Conservation (phyloP, 1,140 invertebrate genomes). For the Aethina tumida region DNA sequence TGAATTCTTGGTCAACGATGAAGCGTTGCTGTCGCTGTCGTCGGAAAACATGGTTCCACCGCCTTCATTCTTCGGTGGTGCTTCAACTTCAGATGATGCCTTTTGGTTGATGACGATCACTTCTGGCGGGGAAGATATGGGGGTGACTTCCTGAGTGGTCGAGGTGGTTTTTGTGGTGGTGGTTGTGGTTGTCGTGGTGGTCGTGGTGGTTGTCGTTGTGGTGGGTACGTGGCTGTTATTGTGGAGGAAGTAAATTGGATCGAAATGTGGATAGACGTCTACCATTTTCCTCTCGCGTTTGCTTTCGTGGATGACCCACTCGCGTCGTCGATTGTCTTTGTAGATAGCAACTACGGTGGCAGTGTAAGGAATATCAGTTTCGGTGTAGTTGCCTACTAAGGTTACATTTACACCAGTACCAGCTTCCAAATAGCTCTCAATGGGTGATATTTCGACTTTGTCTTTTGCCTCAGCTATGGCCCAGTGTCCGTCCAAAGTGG, state of each 20-base stretch:
- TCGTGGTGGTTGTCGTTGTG: slow-evolving; percentile 60
- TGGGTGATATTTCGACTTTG: slow-evolving; percentile 46
- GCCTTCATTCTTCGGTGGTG: slow-evolving; percentile 19
- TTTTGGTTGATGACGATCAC: slow-evolving; percentile 9
- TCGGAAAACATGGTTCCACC: slow-evolving; percentile 25
- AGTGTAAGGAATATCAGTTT: slow-evolving; percentile 59
- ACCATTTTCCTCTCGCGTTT: slow-evolving; percentile 52
- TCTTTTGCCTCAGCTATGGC: slow-evolving; percentile 49
- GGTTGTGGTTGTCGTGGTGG: slow-evolving; percentile 55
- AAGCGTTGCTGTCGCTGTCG: too few relatives aligned
- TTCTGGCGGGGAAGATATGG: slow-evolving; percentile 34
- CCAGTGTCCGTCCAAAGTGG: slow-evolving; percentile 54
- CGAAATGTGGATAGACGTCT: slow-evolving; percentile 55
- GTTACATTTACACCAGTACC: slow-evolving; percentile 72
- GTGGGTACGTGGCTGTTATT: slow-evolving; percentile 68
- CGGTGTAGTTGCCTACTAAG: slow-evolving; percentile 57
- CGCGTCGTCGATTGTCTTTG: slow-evolving; percentile 43
- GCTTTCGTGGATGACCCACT: slow-evolving; percentile 44
- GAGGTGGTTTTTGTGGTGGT: slow-evolving; percentile 47
- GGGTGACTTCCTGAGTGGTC: slow-evolving; percentile 36
- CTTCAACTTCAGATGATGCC: slow-evolving; percentile 12
- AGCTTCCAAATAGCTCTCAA: slow-evolving; percentile 53
- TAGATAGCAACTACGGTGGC: slow-evolving; percentile 61
- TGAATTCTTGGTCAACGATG: too few relatives aligned
- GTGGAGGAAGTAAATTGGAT: slow-evolving; percentile 60